Conservation (phyloP, 2,797 vertebrate genomes). For the Geotria australis region DNA sequence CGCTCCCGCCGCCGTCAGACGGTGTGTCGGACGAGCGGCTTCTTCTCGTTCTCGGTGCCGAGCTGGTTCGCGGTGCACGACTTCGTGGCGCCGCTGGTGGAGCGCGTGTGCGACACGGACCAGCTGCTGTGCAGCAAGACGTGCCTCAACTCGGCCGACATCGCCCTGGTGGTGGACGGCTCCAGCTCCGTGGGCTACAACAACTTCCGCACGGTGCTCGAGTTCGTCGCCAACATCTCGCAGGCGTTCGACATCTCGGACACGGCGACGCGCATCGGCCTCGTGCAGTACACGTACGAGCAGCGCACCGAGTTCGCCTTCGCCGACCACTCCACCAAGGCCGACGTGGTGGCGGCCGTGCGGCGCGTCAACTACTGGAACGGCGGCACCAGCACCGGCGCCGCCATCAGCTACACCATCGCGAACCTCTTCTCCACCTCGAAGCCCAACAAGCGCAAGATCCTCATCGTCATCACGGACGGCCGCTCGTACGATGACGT, state of each 20-base stretch:
- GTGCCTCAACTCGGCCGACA: slow-evolving; percentile 73
- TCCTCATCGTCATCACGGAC: slow-evolving; percentile 89
- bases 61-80: slow-evolving; percentile 74
- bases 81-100: slow-evolving; percentile 44
- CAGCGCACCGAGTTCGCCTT: slow-evolving; percentile 81
- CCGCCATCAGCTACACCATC: slow-evolving; percentile 53
- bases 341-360: slow-evolving; percentile 49
- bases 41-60: slow-evolving; percentile 40
- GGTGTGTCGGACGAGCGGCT: slow-evolving; percentile 62
- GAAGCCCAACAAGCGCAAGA: slow-evolving; percentile 81
- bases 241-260: slow-evolving; percentile 84
- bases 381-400: slow-evolving; percentile 77
- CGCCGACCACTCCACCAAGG: slow-evolving; percentile 39
- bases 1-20: slow-evolving; percentile 18
- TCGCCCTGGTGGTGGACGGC: slow-evolving; percentile 73
- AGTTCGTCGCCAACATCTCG: slow-evolving; percentile 80
- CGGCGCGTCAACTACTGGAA: slow-evolving; percentile 83
- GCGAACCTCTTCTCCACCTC: slow-evolving; percentile 82
- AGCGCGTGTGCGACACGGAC: slow-evolving; percentile 47
- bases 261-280: slow-evolving; percentile 60
- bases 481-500: slow-evolving; percentile 81
- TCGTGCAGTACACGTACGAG: slow-evolving; percentile 86
- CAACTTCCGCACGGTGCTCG: slow-evolving; percentile 77
- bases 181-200: slow-evolving; percentile 76
- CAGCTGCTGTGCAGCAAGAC: slow-evolving; percentile 79